Percentiles rank a stretch among this genome's conserved stretches.
phyloP scores from a whole-genome alignment of 2,888 invertebrate species.

The Aethes cnicana region DNA sequence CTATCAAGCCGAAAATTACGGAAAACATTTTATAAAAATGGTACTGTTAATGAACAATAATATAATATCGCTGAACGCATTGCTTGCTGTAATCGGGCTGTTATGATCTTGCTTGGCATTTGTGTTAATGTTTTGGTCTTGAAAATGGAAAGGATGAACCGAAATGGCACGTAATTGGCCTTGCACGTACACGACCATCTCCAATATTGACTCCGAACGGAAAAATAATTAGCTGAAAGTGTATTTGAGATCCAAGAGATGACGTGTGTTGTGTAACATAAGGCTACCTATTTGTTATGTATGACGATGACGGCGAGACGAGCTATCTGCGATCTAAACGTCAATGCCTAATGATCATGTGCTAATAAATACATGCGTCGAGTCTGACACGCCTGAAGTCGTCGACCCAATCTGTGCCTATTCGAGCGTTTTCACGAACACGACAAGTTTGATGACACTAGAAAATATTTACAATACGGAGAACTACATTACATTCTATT shows the following conservation, averaged over 20 bases:
- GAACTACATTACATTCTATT: too few species aligned
- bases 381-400: too few species aligned
- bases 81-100: neutral
- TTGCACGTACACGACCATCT: conserved; percentile 21
- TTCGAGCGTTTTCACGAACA: too few species aligned
- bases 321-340: conserved; percentile 1
- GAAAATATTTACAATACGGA: too few species aligned
- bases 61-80: too few species aligned
- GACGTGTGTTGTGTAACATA: too few species aligned
- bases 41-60: too few species aligned
- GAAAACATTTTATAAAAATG: too few species aligned
- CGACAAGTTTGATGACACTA: too few species aligned
- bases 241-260: neutral
- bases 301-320: conserved; percentile 1
- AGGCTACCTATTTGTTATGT: neutral
- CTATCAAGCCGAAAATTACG: too few species aligned
- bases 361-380: neutral
- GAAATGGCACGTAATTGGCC: conserved; percentile 9
- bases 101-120: conserved; percentile 1
- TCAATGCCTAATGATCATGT: neutral
- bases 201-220: neutral
- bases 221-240: neutral
- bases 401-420: too few species aligned
- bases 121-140: conserved; percentile 8
- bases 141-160: conserved; percentile 23